phyloP scores from a whole-genome alignment of 92 coral and sea anemone genomes.

The Paragorgia papillata region DNA sequence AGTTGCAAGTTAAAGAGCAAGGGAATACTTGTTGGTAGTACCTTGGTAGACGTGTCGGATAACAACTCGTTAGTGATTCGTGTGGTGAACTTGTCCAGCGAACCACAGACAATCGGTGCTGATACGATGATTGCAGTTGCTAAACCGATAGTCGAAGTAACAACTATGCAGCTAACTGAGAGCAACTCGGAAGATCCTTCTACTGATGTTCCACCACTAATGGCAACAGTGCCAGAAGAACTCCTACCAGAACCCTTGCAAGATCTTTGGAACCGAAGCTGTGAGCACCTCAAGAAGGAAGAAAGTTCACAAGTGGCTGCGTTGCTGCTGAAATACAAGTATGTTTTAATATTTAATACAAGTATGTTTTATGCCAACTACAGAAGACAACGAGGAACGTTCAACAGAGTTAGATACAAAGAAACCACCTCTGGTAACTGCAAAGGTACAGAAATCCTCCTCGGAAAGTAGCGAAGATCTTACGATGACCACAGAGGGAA shows the following conservation, averaged over 20 bases:
- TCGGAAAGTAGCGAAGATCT: too few species aligned
- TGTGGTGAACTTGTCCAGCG: conserved; percentile 39
- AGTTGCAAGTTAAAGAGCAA: conserved; percentile 47
- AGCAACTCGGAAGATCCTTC: not conserved
- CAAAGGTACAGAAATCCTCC: too few species aligned
- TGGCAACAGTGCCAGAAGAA: conserved; percentile 20
- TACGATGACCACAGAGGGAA: too few species aligned
- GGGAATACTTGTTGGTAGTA: conserved; percentile 35
- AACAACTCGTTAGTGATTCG: conserved; percentile 42
- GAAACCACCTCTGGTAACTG: too few species aligned
- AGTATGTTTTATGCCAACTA: too few species aligned
- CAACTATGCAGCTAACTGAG: conserved; percentile 36
- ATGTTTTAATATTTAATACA: too few species aligned
- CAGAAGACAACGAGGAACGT: too few species aligned
- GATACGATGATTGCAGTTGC: conserved; percentile 59
- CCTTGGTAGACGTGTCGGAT: conserved; percentile 33
- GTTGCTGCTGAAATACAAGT: conserved; percentile 27
- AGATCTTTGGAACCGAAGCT: conserved; percentile 48
- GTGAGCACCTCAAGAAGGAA: conserved; percentile 37
- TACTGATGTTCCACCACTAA: not conserved
- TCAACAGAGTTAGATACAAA: too few species aligned
- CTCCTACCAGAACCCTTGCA: conserved; percentile 55
- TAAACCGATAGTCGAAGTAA: conserved; percentile 47
- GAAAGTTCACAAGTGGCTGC: conserved; percentile 22
- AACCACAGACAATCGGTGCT: conserved; percentile 47